These are phyloP conservation scores for Colaptes auratus DNA, from an alignment of 2,113 vertebrate species.

Conservation along the genomic window DNA sequence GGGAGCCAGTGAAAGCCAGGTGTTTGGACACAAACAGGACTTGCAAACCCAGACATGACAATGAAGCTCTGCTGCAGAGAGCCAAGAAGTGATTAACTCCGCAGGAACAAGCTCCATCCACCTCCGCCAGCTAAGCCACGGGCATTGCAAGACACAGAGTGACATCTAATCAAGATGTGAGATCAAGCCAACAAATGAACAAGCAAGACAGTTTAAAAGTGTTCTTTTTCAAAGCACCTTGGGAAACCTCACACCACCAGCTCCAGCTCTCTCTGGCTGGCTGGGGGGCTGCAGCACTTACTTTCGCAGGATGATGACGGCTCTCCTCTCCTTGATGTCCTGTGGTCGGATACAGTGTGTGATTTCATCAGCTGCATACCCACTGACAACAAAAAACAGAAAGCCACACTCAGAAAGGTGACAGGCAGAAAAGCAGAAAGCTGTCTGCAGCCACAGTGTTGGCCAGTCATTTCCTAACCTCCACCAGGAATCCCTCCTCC, in stretches of 20 bases:
- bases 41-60: background rate
- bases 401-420: background rate
- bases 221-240: background rate
- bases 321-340: constrained; percentile 96
- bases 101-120: background rate
- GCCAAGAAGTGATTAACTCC: background rate
- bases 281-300: constrained; percentile 75
- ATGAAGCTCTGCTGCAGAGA: background rate
- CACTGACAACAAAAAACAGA: constrained; percentile 79
- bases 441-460: background rate
- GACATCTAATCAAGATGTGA: background rate
- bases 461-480: background rate
- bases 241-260: background rate
- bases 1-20: background rate
- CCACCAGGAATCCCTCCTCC: background rate
- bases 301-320: constrained; percentile 98
- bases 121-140: background rate
- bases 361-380: constrained; percentile 97
- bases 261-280: background rate
- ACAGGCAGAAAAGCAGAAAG: background rate
- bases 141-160: fast-evolving
- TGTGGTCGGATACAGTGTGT: constrained; percentile 98
- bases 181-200: background rate
- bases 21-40: background rate
- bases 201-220: background rate